A percentile compares a stretch with the other conserved stretches of the same genome.
These are phyloP conservation scores for Psophia crepitans DNA, from an alignment of 2,113 vertebrate species.

Conservation along the genomic window DNA sequence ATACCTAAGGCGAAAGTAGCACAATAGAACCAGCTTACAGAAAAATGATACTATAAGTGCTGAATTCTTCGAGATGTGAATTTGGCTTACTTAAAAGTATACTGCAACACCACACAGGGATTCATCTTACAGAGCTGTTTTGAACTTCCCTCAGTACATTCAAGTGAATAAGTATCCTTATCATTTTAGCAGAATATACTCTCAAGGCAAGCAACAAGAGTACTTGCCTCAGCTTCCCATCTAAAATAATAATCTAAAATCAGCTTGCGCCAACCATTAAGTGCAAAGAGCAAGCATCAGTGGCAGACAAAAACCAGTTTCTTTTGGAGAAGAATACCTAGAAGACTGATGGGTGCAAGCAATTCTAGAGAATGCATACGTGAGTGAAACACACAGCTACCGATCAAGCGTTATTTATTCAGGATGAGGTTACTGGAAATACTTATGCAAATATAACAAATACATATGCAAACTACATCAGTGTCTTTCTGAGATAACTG, in stretches of 20 bases:
- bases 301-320: conserved; percentile 5
- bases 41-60: conserved; percentile 5
- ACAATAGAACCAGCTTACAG: conserved; percentile 1
- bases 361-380: conserved; percentile 33
- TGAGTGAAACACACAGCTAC: conserved; percentile 39
- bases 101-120: not conserved
- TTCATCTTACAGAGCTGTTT: not conserved
- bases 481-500: conserved; percentile 37
- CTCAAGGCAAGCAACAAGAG: conserved; percentile 54
- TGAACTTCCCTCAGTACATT: conserved; percentile 66
- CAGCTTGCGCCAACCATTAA: conserved; percentile 56
- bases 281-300: conserved; percentile 58
- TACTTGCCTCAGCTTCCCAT: conserved; percentile 31
- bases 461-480: conserved; percentile 10
- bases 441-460: conserved; percentile 39
- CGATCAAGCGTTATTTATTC: conserved; percentile 16
- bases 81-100: conserved; percentile 54
- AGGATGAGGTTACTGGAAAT: conserved; percentile 48
- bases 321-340: conserved; percentile 8
- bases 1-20: not conserved
- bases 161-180: not conserved
- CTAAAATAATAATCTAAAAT: conserved; percentile 44
- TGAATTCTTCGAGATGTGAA: conserved; percentile 53
- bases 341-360: conserved; percentile 43
- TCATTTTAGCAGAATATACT: conserved; percentile 49